phyloP scores from a whole-genome alignment of 2,797 vertebrate genomes.

The Sphenopsis melanotis region DNA sequence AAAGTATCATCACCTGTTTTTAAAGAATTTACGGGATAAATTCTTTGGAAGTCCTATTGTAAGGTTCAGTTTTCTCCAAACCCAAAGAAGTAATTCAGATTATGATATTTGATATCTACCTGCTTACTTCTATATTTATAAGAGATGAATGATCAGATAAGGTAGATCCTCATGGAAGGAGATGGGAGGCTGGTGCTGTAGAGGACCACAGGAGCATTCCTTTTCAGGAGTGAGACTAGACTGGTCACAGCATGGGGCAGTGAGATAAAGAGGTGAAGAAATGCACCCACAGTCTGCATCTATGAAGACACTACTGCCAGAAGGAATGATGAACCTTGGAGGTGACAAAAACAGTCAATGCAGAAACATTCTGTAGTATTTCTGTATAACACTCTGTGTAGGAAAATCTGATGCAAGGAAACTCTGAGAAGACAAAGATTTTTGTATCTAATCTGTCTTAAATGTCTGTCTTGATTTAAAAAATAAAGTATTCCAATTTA shows the following conservation, averaged over 20 bases:
- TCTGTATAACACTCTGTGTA: neutral
- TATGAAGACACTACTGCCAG: neutral
- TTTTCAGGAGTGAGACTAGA: neutral
- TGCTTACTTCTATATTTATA: neutral
- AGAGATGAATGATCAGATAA: neutral
- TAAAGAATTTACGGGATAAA: neutral
- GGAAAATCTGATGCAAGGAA: neutral
- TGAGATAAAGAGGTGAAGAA: neutral
- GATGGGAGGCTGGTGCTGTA: neutral
- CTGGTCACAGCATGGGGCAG: fast-evolving
- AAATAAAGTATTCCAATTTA: neutral
- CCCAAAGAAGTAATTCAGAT: neutral
- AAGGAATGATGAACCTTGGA: neutral
- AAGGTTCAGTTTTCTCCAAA: neutral
- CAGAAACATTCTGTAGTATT: neutral
- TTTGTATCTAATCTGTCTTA: neutral
- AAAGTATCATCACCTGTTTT: neutral
- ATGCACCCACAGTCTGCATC: fast-evolving
- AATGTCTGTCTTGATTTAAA: neutral
- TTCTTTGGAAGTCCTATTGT: neutral
- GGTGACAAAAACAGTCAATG: neutral
- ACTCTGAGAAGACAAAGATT: neutral
- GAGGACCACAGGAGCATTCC: neutral
- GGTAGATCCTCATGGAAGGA: neutral
- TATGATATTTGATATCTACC: neutral